Evolutionary conservation across 2,888 invertebrate species (phyloP), one percentile per base, ranked within the genome.

Genomic region (Malacosoma neustria): DNA sequence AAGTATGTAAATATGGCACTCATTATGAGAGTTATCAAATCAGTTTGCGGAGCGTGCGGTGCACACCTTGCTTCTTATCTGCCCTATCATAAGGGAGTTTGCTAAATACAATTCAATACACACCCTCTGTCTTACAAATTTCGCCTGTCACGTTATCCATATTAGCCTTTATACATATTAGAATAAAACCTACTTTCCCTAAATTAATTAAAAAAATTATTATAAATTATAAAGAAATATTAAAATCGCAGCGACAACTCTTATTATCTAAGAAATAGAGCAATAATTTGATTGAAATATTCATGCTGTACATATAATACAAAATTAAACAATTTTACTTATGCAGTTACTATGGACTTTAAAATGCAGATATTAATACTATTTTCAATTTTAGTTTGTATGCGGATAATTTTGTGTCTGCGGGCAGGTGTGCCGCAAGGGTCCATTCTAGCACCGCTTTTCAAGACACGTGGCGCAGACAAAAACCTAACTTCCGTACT

Each of bases 121-220:
- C 81, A 79, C 85, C 84, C 84, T 84, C 84, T 81, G 84, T 82
- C 85, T 82, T 81, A 77, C 77, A 76, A 81, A 82, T 77, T 76
- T 62, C 56, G 59, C 54, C 47, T 51, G 58, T 60, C 5, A 32
- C 13, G 4, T n/a, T 14, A 13, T 9, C 14, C 11, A 31, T 32
- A 9, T n/a, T 22, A 11, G 12, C 13, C 30, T 13, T 13, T 36
- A 32, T 22, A 7, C 4, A 1, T 15, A 29, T 12, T 3, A n/a
- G n/a, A 13, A 6, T 22, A 32, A 15, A 22, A 32, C 13, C 11
- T 22, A 32, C 22, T 32, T 32, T 36, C 11, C n/a, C 14, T 2
- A 11, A 9, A 13, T 13, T 1, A 7, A 11, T 12, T 15, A n/a
- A n/a, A n/a, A n/a, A n/a, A n/a, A n/a, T 9, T 32, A 30, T 12